Evolutionary conservation across 2,797 vertebrate species (phyloP).

Genomic region (Octomys mimax): DNA sequence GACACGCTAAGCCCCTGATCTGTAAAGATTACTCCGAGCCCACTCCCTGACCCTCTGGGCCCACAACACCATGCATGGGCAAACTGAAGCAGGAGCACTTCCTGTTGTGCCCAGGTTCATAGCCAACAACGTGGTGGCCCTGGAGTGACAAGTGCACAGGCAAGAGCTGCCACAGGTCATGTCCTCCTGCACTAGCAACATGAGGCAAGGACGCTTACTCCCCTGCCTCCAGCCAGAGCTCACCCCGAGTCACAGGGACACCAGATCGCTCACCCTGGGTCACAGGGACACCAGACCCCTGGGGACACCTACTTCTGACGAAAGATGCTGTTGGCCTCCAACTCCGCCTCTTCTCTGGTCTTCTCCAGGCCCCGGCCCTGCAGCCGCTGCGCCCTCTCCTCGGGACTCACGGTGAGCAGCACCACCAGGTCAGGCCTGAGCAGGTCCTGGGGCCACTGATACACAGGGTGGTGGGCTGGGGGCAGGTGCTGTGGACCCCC

Average conservation of each 20-base stretch:
- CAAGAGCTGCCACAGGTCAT: rapidly evolving
- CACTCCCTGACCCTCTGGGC: rapidly evolving
- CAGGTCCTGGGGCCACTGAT: constrained; percentile 95
- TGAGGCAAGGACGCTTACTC: rapidly evolving
- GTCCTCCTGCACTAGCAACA: background rate
- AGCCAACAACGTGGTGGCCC: rapidly evolving
- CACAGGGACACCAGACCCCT: rapidly evolving
- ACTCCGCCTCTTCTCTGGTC: constrained; percentile 93
- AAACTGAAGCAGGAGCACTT: too few species aligned
- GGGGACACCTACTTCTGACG: constrained; percentile 91
- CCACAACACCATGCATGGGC: rapidly evolving
- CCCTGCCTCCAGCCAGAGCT: too few species aligned
- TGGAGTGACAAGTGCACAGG: rapidly evolving
- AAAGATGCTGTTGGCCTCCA: constrained; percentile 93
- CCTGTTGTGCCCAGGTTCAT: background rate
- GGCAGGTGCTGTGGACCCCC: constrained; percentile 92
- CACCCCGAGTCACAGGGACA: rapidly evolving
- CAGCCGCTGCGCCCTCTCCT: constrained; percentile 92
- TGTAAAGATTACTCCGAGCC: rapidly evolving
- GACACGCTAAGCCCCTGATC: rapidly evolving
- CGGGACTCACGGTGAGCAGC: constrained; percentile 92
- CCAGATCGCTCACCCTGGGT: background rate
- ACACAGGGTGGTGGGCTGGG: constrained; percentile 90
- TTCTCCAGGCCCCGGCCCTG: constrained; percentile 90
- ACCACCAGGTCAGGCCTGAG: constrained; percentile 93